These are phyloP conservation scores for Temnothorax longispinosus DNA, from an alignment of 1,140 invertebrate species.

Conservation along the genomic window DNA sequence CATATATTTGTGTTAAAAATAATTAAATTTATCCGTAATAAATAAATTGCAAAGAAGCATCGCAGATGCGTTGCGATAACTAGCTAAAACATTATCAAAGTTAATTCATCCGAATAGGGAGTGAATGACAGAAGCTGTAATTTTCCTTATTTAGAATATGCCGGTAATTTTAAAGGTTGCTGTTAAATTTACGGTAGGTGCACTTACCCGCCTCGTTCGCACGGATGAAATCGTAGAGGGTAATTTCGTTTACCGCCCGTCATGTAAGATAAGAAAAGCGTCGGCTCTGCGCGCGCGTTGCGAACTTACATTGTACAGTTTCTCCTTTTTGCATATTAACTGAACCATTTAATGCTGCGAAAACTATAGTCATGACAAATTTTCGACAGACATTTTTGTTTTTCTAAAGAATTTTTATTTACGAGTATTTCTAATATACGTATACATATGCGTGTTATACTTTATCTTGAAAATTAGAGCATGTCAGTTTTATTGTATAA, in stretches of 20 bases:
- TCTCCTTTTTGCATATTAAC: not conserved
- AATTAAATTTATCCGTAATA: not conserved
- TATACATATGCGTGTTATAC: not conserved
- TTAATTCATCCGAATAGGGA: constrained; percentile 58
- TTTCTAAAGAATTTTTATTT: not conserved
- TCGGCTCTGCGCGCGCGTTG: not conserved
- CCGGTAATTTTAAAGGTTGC: constrained; percentile 55
- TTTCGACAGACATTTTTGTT: not conserved
- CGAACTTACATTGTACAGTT: not conserved
- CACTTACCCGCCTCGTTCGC: not conserved
- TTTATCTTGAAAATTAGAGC: not conserved
- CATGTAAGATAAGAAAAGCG: constrained; percentile 30
- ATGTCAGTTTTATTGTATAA: not conserved
- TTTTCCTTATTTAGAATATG: constrained; percentile 65
- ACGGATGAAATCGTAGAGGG: constrained; percentile 44
- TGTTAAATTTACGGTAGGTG: constrained; percentile 55
- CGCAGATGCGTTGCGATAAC: not conserved
- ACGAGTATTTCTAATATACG: not conserved
- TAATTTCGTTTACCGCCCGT: constrained; percentile 63
- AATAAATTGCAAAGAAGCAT: constrained; percentile 3
- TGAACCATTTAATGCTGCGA: constrained; percentile 18
- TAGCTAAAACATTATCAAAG: constrained; percentile 21
- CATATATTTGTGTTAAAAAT: not conserved
- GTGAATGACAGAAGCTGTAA: constrained; percentile 44
- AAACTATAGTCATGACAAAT: not conserved